Evolutionary conservation across 1,140 invertebrate genomes (phyloP), one percentile per base, ranked within the genome.

Genomic region (Eueides isabella): DNA sequence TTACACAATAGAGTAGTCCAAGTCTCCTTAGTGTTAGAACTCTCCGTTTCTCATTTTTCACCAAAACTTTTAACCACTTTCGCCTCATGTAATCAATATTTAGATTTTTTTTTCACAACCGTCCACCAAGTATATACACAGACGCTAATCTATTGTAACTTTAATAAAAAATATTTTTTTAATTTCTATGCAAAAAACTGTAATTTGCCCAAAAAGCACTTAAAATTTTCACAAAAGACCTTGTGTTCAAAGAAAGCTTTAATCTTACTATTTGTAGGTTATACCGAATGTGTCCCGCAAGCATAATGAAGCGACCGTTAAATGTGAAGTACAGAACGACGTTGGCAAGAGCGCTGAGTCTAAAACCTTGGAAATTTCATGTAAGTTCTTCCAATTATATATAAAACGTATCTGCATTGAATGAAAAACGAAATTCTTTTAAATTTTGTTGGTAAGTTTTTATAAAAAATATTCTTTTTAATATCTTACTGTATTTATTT

Each of bases 251-350:
- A 67, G 48, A 55, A 55, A 55, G 19, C 23, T 55, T 55, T 67
- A 48, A 72, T 67, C 38, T 67, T 61, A 31, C 30, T 33, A 65
- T 69, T 74, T 73, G 31, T 80, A 95, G 94, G 93, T 96, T 64
- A 94, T 99, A 76, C 95, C 96, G 75, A 97, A 97, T 86, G 96
- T 98, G n/a, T 96, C 97, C 0, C 94, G 97, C 28, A 95, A 96
- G 68, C 95, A 96, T 83, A 97, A 99, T 93, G 96, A 97, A 81
- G 96, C 97, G 28, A 97, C 97, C 38, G 96, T 99, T 76, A 98
- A 97, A 83, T 99, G 98, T 92, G 97, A 98, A 92, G 98, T 98
- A n/a, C 95, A 96, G 85, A 99, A 99, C 93, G 94, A 95, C 1
- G 97, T 99, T 4, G 98, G 98, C 4, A 98, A 97, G 77, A 97